These are phyloP conservation scores for Orchesella cincta DNA, from an alignment of 1,140 invertebrate genomes.

Conservation along the genomic window DNA sequence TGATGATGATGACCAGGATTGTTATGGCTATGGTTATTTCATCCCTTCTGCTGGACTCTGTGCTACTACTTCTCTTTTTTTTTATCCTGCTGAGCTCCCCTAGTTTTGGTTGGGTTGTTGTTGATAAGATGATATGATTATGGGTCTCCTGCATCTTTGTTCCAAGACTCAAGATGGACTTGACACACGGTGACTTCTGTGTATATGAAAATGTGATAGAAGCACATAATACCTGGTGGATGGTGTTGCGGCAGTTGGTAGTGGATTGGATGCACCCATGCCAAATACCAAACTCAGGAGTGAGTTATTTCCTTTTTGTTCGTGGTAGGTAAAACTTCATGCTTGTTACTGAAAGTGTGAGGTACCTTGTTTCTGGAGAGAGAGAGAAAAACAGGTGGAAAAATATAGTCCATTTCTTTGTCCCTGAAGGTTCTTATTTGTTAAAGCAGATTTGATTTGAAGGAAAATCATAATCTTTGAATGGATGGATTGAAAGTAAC, in stretches of 20 bases:
- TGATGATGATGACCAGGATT: background rate
- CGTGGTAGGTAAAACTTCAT: slow-evolving; percentile 14
- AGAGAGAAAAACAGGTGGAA: background rate
- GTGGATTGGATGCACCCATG: background rate
- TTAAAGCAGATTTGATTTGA: background rate
- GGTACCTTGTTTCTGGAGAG: background rate
- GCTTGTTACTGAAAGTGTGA: slow-evolving; percentile 1
- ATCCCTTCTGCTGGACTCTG: background rate
- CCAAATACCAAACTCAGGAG: background rate
- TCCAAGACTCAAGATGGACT: background rate
- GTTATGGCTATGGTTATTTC: background rate
- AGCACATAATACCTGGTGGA: background rate
- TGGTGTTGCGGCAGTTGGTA: background rate
- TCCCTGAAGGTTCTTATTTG: background rate
- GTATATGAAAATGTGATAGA: background rate
- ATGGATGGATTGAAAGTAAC: background rate
- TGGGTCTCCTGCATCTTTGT: background rate
- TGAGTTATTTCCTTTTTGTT: slow-evolving; percentile 21
- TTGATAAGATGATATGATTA: background rate
- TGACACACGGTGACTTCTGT: slow-evolving; percentile 16
- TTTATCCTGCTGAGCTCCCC: background rate
- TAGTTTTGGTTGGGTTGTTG: background rate
- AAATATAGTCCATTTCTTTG: background rate
- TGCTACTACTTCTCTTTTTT: slow-evolving; percentile 1
- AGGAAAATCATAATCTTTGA: background rate